Evolutionary conservation across 2,888 invertebrate genomes (phyloP), one percentile per base, ranked within the genome.

Genomic region (Eubasilissa splendida): DNA sequence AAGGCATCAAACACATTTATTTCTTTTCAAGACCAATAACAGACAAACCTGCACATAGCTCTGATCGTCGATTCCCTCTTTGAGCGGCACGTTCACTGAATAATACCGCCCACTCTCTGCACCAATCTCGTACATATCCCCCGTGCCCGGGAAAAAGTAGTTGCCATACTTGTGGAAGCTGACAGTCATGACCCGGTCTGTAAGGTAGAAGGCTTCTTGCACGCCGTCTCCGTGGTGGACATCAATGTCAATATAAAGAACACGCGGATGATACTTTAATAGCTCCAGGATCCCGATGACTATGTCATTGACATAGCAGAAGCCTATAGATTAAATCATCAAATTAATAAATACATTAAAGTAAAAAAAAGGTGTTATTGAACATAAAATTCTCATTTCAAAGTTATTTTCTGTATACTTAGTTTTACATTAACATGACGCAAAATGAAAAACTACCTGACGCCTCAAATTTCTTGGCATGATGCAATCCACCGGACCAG

Each of bases 101-200:
- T 99, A 99, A 87, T 98, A 98, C 76, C 97, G 91, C 0, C 99
- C 99, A 86, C 96, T 96, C 87, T 99, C 99, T 0, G 97, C 96
- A 0, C 99, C 99, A 74, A 98, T 94, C 89, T 99, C 99, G 88
- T 97, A 98, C 98, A 99, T 99, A 87, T 99, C 98, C 0, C 99
- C 99, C 0, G 99, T 99, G 0, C 99, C 99, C 0, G 99, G 99
- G 87, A 99, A 99, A 88, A 99, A 99, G 86, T 96, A 97, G 86
- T 97, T 97, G 2, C 99, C 99, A 87, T 98, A 99, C 89, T 99
- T 99, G 87, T 99, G 99, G 88, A 99, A 99, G 68, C 98, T 99
- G 1, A 99, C 98, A 0, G 99, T 99, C 99, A 99, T 99, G 0
- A 99, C 99, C 82, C 99, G 90, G 87, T 99, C 99, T 0, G 98